Percentiles rank a stretch among this genome's conserved stretches.
Conservation (phyloP, 2,888 invertebrate species). For the Phania funesta region DNA sequence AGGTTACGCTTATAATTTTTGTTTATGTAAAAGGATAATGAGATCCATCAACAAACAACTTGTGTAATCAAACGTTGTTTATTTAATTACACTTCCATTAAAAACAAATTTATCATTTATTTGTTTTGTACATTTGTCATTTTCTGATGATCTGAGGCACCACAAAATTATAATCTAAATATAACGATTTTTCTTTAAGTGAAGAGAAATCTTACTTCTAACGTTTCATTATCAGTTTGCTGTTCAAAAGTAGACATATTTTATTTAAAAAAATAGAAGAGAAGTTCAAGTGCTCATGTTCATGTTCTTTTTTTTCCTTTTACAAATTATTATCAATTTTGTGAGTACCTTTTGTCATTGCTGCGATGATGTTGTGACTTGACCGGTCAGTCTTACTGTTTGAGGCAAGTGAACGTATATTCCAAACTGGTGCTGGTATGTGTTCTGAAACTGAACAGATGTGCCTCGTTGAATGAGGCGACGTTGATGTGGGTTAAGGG, state of each 20-base stretch:
- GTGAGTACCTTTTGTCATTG: conserved; percentile 6
- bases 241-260: conserved; percentile 4
- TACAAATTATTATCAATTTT: conserved; percentile 4
- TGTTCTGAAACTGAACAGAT: too few relatives aligned
- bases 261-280: neutral
- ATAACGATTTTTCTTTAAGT: neutral
- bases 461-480: too few relatives aligned
- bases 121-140: neutral
- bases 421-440: conserved; percentile 24
- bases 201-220: neutral
- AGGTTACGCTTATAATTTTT: conserved; percentile 42
- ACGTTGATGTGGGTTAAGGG: too few relatives aligned
- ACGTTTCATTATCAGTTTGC: conserved; percentile 34
- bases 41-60: conserved; percentile 57
- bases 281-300: neutral
- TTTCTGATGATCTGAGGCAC: neutral
- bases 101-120: conserved; percentile 57
- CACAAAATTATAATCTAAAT: neutral
- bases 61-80: conserved; percentile 54
- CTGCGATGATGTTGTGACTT: conserved; percentile 49
- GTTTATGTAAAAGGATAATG: conserved; percentile 64
- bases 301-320: neutral
- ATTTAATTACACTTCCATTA: conserved; percentile 47
- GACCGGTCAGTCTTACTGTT: conserved; percentile 51
- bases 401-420: conserved; percentile 28